Evolutionary conservation across 2,888 invertebrate species (phyloP).

Genomic region (Auanema freiburgensis): DNA sequence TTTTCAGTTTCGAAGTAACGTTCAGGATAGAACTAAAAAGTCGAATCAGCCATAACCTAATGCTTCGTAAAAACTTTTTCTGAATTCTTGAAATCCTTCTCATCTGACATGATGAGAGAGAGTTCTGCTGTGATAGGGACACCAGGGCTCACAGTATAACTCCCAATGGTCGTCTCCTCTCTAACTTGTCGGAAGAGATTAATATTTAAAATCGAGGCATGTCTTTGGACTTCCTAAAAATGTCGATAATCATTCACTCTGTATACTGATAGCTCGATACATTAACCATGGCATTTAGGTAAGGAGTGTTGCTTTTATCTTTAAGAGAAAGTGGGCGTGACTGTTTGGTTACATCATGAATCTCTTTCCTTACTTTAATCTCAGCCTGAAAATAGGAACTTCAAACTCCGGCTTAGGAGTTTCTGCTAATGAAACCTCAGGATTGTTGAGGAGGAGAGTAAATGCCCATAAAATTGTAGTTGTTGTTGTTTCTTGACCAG

Average conservation of each 20-base stretch:
- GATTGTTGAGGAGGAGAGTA: too few relatives aligned
- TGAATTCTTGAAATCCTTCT: conserved; percentile 23
- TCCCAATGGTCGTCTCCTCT: background rate
- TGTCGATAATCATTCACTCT: background rate
- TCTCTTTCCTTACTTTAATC: too few relatives aligned
- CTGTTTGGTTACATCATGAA: conserved; percentile 16
- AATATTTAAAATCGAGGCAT: too few relatives aligned
- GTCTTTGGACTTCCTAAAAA: too few relatives aligned
- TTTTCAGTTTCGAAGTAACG: conserved; percentile 27
- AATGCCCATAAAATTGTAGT: too few relatives aligned
- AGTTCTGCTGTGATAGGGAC: conserved; percentile 29
- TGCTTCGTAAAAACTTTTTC: conserved; percentile 15
- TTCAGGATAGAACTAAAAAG: conserved; percentile 30
- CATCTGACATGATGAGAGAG: conserved; percentile 29
- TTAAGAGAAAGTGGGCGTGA: conserved; percentile 14
- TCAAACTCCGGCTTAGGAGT: too few relatives aligned
- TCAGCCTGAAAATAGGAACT: too few relatives aligned
- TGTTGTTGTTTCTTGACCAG: too few relatives aligned
- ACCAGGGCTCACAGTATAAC: conserved; percentile 23
- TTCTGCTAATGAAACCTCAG: too few relatives aligned
- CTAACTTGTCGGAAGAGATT: too few relatives aligned
- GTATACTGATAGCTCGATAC: conserved; percentile 7
- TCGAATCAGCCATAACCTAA: too few relatives aligned
- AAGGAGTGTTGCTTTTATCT: conserved; percentile 15
- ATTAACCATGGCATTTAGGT: background rate